These are phyloP conservation scores for Dipodomys merriami DNA, from an alignment of 2,113 vertebrate genomes.

Conservation along the genomic window DNA sequence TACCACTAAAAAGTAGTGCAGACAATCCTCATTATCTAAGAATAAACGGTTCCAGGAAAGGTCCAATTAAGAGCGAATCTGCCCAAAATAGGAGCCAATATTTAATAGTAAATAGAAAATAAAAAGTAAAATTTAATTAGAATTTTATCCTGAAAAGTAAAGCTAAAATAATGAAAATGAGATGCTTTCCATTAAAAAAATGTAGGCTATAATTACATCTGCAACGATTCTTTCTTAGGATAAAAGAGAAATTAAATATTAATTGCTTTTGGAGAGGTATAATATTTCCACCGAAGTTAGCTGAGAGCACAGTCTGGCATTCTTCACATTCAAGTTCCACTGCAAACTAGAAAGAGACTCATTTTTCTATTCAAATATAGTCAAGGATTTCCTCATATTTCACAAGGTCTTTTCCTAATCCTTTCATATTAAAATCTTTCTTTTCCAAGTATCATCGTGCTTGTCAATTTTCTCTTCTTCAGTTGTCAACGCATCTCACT, in stretches of 20 bases:
- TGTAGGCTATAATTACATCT: not conserved
- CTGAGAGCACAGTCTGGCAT: conserved; percentile 15
- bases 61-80: not conserved
- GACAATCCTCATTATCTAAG: conserved; percentile 30
- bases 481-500: not conserved
- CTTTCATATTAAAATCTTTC: conserved; percentile 48
- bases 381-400: conserved; percentile 45
- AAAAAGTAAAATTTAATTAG: conserved; percentile 38
- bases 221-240: not conserved
- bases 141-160: conserved; percentile 24
- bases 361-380: conserved; percentile 48
- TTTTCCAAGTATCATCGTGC: conserved; percentile 1
- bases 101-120: conserved; percentile 50
- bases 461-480: conserved; percentile 49
- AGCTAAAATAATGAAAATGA: conserved; percentile 20
- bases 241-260: conserved; percentile 35
- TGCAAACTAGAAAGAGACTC: conserved; percentile 2
- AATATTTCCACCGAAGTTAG: not conserved
- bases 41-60: conserved; percentile 63
- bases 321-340: conserved; percentile 32
- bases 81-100: not conserved
- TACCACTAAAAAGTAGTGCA: not conserved
- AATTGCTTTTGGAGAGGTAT: not conserved
- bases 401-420: conserved; percentile 46
- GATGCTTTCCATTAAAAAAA: not conserved